Percentiles rank a stretch among this genome's conserved stretches.
These are phyloP conservation scores for Embiotoca jacksoni DNA, from an alignment of 2,113 vertebrate genomes.

Conservation along the genomic window DNA sequence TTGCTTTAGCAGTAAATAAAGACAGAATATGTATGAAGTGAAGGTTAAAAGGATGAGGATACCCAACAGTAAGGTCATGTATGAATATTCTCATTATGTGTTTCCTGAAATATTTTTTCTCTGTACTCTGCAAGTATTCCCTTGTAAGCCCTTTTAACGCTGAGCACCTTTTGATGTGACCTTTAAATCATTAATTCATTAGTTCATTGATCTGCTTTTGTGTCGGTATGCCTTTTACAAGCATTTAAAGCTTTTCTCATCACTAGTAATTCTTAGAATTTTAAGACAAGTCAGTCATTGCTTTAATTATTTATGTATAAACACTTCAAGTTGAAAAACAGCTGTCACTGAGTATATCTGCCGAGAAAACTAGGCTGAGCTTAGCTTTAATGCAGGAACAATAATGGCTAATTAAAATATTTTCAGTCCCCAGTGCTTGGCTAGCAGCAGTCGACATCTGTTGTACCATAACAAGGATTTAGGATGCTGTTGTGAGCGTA, in stretches of 20 bases:
- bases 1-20: background rate
- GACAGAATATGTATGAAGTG: background rate
- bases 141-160: too few species aligned
- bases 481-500: slow-evolving; percentile 19
- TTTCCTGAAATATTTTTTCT: background rate
- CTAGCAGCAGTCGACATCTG: slow-evolving; percentile 59
- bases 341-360: slow-evolving; percentile 26
- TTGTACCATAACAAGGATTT: slow-evolving; percentile 52
- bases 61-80: too few species aligned
- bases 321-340: slow-evolving; percentile 30
- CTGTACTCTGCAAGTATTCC: background rate
- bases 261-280: slow-evolving; percentile 17
- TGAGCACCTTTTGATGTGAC: background rate
- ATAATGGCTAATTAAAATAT: slow-evolving; percentile 69
- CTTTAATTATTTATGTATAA: slow-evolving; percentile 44
- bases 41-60: too few species aligned
- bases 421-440: slow-evolving; percentile 53
- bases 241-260: slow-evolving; percentile 19
- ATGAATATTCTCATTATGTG: too few species aligned
- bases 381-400: slow-evolving; percentile 56
- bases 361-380: slow-evolving; percentile 42
- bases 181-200: slow-evolving; percentile 13
- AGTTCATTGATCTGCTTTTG: slow-evolving; percentile 23
- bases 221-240: slow-evolving; percentile 1
- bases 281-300: slow-evolving; percentile 18